phyloP scores from a whole-genome alignment of 2,888 invertebrate species.

The Dinocampus coccinellae region DNA sequence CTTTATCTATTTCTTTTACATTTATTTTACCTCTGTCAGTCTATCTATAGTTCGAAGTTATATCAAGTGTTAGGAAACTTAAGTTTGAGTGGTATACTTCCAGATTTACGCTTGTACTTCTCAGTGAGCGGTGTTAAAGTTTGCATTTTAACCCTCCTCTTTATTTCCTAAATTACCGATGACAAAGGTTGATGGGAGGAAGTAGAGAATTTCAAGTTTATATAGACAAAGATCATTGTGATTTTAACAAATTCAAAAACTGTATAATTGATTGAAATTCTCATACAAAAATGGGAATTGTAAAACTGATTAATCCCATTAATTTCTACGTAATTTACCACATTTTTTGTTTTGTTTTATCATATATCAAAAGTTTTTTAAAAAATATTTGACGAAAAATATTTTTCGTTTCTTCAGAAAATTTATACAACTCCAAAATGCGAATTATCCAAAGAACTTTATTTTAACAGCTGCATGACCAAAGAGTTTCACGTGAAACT shows the following conservation, averaged over 20 bases:
- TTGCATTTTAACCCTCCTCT: constrained; percentile 6
- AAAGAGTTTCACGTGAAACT: not conserved
- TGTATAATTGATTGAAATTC: not conserved
- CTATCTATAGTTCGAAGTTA: not conserved
- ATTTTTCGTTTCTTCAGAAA: not conserved
- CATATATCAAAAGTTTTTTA: not conserved
- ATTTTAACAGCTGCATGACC: not conserved
- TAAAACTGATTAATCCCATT: not conserved
- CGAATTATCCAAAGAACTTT: constrained; percentile 39
- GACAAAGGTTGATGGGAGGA: not conserved
- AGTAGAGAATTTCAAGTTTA: not conserved
- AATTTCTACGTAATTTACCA: no score
- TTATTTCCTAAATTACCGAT: constrained; percentile 23
- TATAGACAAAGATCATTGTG: not conserved
- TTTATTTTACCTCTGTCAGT: not conserved
- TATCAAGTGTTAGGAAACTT: constrained; percentile 21
- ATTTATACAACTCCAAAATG: constrained; percentile 7
- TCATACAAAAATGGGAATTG: not conserved
- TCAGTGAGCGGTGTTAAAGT: constrained; percentile 21
- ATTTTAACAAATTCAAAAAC: not conserved
- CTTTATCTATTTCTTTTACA: not conserved
- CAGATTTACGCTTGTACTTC: constrained; percentile 23
- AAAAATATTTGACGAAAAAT: constrained; percentile 1
- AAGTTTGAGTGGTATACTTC: constrained; percentile 23
- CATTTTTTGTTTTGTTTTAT: not conserved